Percentiles rank a stretch among this genome's conserved stretches.
These are phyloP conservation scores for Megatriorchis doriae DNA, from an alignment of 2,113 vertebrate genomes.

Conservation along the genomic window DNA sequence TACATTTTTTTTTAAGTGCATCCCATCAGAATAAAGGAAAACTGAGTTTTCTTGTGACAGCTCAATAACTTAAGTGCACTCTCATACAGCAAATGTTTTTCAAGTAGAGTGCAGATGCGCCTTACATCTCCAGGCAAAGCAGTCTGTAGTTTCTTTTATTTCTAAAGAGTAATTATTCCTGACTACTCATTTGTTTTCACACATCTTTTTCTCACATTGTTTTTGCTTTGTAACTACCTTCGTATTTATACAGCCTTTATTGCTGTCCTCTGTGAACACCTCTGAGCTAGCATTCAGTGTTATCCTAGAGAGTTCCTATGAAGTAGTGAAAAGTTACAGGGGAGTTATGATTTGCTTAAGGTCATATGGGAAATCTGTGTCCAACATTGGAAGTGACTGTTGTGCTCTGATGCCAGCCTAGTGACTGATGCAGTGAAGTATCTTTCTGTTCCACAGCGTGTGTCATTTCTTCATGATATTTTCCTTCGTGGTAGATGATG, in stretches of 20 bases:
- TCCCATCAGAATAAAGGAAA: not conserved
- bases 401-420: not conserved
- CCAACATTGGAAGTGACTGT: not conserved
- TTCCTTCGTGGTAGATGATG: not conserved
- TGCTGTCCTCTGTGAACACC: not conserved
- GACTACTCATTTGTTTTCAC: not conserved
- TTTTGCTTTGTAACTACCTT: not conserved
- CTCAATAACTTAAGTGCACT: not conserved
- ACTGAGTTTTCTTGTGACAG: not conserved
- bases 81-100: not conserved
- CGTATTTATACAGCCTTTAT: not conserved
- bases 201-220: not conserved
- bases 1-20: not conserved
- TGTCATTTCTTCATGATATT: constrained; percentile 14
- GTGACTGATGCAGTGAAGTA: not conserved
- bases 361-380: not conserved
- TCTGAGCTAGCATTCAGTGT: not conserved
- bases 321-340: not conserved
- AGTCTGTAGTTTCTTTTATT: constrained; percentile 3
- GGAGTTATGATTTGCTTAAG: not conserved
- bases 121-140: not conserved
- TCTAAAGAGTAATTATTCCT: not conserved
- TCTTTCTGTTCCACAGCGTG: not conserved
- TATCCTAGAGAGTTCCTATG: not conserved
- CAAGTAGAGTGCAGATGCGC: not conserved